Evolutionary conservation across 2,797 vertebrate genomes (phyloP).

Genomic region (Argya squamiceps): DNA sequence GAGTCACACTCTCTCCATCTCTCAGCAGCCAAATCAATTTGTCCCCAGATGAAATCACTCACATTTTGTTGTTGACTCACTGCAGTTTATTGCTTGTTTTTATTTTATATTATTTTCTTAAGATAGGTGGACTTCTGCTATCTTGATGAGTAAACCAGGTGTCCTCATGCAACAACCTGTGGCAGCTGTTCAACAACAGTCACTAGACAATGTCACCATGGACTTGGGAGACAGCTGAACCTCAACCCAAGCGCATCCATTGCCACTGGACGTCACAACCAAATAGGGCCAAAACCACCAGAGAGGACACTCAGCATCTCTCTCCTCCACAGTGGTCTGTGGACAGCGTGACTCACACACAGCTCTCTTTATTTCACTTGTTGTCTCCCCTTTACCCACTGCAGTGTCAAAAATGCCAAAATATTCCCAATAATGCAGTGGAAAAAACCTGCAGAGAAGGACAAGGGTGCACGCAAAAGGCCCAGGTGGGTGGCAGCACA

Average conservation of each 20-base stretch:
- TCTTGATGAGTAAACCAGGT: background rate
- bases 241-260: background rate
- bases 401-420: background rate
- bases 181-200: background rate
- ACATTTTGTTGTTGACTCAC: background rate
- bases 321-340: background rate
- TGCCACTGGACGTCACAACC: background rate
- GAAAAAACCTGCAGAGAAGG: background rate
- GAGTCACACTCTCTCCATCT: background rate
- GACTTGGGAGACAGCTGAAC: background rate
- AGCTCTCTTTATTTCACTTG: background rate
- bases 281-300: background rate
- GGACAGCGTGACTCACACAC: rapidly evolving
- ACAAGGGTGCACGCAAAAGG: background rate
- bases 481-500: background rate
- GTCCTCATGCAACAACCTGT: background rate
- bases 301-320: background rate
- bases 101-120: background rate
- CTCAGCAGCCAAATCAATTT: background rate
- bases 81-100: background rate
- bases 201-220: background rate
- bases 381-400: background rate
- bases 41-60: background rate
- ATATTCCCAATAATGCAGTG: background rate
- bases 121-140: background rate